Conservation (phyloP, 2,888 invertebrate genomes). For the Nemotelus nigrinus region DNA sequence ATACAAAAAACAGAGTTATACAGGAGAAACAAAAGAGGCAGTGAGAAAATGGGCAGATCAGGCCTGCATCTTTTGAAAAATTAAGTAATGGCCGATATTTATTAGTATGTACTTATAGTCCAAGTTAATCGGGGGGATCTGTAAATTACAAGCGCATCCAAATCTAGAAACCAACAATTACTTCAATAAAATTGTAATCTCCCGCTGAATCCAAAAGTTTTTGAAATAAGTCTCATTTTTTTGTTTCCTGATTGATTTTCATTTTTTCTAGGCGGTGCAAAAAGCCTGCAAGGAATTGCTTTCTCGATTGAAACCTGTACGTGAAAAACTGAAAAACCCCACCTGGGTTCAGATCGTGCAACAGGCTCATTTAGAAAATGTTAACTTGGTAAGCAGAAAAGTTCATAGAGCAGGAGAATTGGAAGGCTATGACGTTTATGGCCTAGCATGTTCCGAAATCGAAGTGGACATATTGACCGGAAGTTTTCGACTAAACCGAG, state of each 20-base stretch:
- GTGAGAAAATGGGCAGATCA: too few relatives aligned
- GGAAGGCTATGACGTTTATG: slow-evolving; percentile 70
- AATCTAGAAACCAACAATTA: too few relatives aligned
- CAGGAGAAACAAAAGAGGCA: too few relatives aligned
- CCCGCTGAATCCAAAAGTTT: not conserved
- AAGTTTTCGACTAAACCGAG: slow-evolving; percentile 71
- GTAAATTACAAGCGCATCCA: too few relatives aligned
- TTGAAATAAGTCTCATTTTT: not conserved
- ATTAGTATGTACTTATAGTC: too few relatives aligned
- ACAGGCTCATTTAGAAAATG: slow-evolving; percentile 50
- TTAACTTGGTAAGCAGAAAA: slow-evolving; percentile 55
- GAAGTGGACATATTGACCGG: slow-evolving; percentile 80
- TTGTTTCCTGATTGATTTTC: not conserved
- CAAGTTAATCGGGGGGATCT: too few relatives aligned
- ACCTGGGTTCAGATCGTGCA: slow-evolving; percentile 52
- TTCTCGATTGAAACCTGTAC: slow-evolving; percentile 45
- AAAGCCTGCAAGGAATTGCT: slow-evolving; percentile 46
- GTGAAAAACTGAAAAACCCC: slow-evolving; percentile 40
- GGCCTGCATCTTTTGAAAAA: too few relatives aligned
- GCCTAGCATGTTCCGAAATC: slow-evolving; percentile 71
- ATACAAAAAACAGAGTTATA: too few relatives aligned
- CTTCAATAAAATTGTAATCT: not conserved
- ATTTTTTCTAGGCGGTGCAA: slow-evolving; percentile 42
- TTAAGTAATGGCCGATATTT: too few relatives aligned
- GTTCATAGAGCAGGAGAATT: slow-evolving; percentile 61